These are phyloP conservation scores for Agrypnus murinus DNA, from an alignment of 2,888 invertebrate genomes.

Conservation along the genomic window DNA sequence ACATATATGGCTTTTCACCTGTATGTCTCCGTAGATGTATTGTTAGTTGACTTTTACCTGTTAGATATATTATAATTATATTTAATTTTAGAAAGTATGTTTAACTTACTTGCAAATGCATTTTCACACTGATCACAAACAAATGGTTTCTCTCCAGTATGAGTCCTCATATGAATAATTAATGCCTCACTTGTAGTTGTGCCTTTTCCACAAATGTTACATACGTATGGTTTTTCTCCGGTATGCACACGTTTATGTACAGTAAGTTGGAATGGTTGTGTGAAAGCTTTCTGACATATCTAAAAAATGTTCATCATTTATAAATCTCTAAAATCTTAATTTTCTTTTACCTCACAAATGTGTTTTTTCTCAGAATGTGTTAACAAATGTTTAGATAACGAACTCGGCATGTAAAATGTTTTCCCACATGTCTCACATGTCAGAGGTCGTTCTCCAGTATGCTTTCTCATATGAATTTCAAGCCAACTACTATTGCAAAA, in stretches of 20 bases:
- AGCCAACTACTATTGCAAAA: constrained; percentile 51
- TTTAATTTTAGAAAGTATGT: constrained; percentile 6
- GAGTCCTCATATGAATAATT: constrained; percentile 37
- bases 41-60: constrained; percentile 49
- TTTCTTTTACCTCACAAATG: constrained; percentile 39
- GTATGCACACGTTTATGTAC: constrained; percentile 57
- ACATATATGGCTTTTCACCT: constrained; percentile 46
- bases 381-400: constrained; percentile 47
- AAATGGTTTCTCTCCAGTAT: constrained; percentile 47
- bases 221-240: constrained; percentile 54
- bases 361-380: constrained; percentile 47
- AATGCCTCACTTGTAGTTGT: constrained; percentile 44
- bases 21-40: constrained; percentile 45
- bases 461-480: constrained; percentile 47
- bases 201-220: constrained; percentile 54
- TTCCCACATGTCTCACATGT: constrained; percentile 50
- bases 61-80: background rate
- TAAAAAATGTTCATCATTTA: no score
- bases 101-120: constrained; percentile 48
- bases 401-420: constrained; percentile 50
- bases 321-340: no score
- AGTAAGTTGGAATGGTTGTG: constrained; percentile 54
- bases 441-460: constrained; percentile 47
- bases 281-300: constrained; percentile 50
- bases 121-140: constrained; percentile 45